Evolutionary conservation across 2,888 invertebrate genomes (phyloP).

Genomic region (Psylliodes chrysocephalus): DNA sequence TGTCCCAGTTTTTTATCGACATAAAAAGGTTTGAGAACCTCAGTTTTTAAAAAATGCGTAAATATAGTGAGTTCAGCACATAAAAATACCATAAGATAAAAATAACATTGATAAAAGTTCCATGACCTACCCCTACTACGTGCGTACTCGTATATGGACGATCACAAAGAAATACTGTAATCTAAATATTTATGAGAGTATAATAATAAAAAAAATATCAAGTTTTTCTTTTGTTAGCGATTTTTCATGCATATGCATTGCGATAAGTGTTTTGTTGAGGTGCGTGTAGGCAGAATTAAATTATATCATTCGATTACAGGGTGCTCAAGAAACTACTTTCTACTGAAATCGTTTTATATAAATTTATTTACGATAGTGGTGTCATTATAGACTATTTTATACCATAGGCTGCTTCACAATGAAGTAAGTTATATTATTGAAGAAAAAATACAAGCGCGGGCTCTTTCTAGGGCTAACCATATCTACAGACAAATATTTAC

Average conservation of each 20-base stretch:
- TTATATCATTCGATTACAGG: slow-evolving; percentile 6
- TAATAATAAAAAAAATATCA: slow-evolving; percentile 37
- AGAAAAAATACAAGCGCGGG: too few species aligned
- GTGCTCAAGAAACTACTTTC: neutral
- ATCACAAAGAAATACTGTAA: slow-evolving; percentile 52
- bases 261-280: slow-evolving; percentile 4
- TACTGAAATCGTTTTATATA: too few species aligned
- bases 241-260: slow-evolving; percentile 39
- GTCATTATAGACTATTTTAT: too few species aligned
- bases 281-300: slow-evolving; percentile 3
- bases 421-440: too few species aligned
- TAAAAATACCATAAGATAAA: slow-evolving; percentile 50
- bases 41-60: slow-evolving; percentile 42
- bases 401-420: too few species aligned
- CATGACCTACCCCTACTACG: slow-evolving; percentile 59
- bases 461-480: too few species aligned
- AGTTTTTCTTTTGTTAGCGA: slow-evolving; percentile 42
- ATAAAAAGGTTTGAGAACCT: slow-evolving; percentile 40
- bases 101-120: slow-evolving; percentile 60
- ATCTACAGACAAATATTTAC: too few species aligned
- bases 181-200: slow-evolving; percentile 50
- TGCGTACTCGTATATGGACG: slow-evolving; percentile 38
- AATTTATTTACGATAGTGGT: too few species aligned
- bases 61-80: slow-evolving; percentile 31
- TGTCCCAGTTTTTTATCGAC: slow-evolving; percentile 17